These are phyloP conservation scores for Oenanthe melanoleuca DNA, from an alignment of 2,113 vertebrate genomes.

Conservation along the genomic window DNA sequence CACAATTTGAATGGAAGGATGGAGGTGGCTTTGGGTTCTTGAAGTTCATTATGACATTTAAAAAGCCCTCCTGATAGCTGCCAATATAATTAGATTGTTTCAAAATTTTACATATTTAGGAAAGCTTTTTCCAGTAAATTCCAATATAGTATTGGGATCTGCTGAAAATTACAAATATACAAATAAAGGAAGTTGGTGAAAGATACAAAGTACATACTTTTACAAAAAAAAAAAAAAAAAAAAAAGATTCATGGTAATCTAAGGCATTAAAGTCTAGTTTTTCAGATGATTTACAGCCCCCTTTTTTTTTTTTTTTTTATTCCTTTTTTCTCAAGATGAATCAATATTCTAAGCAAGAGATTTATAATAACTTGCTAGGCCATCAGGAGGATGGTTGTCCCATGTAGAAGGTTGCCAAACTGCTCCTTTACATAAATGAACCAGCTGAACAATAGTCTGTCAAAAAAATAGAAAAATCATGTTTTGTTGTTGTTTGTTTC, in stretches of 20 bases:
- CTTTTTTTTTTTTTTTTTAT: background rate
- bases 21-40: background rate
- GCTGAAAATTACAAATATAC: background rate
- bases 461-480: background rate
- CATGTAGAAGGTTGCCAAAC: background rate
- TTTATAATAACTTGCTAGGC: background rate
- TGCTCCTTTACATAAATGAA: background rate
- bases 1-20: background rate
- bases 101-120: background rate
- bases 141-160: background rate
- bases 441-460: background rate
- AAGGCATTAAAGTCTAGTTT: background rate
- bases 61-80: background rate
- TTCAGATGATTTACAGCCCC: background rate
- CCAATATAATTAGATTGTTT: background rate
- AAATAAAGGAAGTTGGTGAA: background rate
- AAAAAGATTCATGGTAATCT: background rate
- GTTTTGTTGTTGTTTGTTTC: background rate
- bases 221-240: background rate
- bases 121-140: background rate
- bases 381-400: background rate
- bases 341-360: background rate
- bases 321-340: background rate
- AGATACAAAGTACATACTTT: background rate
- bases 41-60: background rate